Base-by-base conservation (phyloP, 2,797 vertebrate genomes). In the Philypnodon macrostomus region DNA sequence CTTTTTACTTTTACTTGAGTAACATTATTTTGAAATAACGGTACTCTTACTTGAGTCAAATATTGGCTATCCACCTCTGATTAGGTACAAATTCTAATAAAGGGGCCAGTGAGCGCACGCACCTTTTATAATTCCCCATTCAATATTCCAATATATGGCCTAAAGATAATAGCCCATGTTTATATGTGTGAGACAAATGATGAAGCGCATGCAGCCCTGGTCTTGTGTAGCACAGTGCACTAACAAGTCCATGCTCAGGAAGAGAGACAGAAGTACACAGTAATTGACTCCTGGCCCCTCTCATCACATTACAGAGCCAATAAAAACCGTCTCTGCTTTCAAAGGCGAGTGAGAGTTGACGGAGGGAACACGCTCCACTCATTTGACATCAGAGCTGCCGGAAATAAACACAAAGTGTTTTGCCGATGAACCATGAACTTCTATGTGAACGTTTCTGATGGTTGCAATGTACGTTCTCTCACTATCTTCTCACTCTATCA, bases 251-350 rank as follows among this genome's bases (percentile, higher is more conserved):
- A 14, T 67, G 69, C 78, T 79, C 67, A 65, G 57, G 52, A 70
- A 70, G 54, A 57, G 77, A 68, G 65, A n/a, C n/a, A 77, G 74
- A 77, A 80, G 76, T 75, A 86, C 75, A 81, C 77, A 80, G 80
- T 82, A 83, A 85, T 83, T 88, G 86, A 88, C 84, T 82, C 68
- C 55, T 85, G 79, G 60, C 80, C 83, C 71, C 70, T 58, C 67
- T 79, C 78, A 59, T 81, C 62, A 59, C 68, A 69, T 80, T 75
- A 77, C 67, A 72, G 63, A 65, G 64, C 62, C 70, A 74, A 71
- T n/a, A 77, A 71, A 84, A 81, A 77, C 36, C 42, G 55, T 49
- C 59, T 72, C 57, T 67, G 70, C 73, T 76, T 82, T 82, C 69
- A 70, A 63, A 62, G 77, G 68, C 38, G n/a, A n/a, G 19, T 40